Percentiles rank a stretch among this genome's conserved stretches.
phyloP scores from a whole-genome alignment of 2,797 vertebrate genomes.

The Lacerta bilineata region DNA sequence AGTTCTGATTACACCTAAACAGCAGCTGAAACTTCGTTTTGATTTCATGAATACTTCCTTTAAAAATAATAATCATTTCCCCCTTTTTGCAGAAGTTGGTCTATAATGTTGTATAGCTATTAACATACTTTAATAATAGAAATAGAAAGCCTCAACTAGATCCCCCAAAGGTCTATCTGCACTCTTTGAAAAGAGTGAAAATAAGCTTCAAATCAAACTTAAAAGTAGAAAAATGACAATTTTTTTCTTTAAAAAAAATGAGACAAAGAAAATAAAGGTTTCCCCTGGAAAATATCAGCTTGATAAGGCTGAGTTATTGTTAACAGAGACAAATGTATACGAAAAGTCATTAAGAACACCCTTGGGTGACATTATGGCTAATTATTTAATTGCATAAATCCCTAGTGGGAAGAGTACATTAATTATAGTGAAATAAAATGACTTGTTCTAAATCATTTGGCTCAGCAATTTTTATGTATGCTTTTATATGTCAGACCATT shows the following conservation, averaged over 20 bases:
- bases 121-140: background rate
- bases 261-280: constrained; percentile 8
- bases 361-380: constrained; percentile 78
- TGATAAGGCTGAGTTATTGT: constrained; percentile 42
- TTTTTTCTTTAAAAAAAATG: constrained; percentile 11
- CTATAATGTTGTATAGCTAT: background rate
- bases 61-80: background rate
- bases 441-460: constrained; percentile 76
- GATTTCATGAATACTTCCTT: background rate
- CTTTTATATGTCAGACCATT: background rate
- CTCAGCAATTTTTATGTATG: constrained; percentile 75
- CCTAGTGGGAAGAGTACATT: constrained; percentile 76
- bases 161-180: background rate
- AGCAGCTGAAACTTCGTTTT: background rate
- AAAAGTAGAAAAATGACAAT: background rate
- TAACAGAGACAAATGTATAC: constrained; percentile 56
- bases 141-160: constrained; percentile 20
- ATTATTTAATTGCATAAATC: constrained; percentile 84
- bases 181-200: constrained; percentile 51
- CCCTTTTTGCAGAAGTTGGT: background rate
- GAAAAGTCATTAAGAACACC: constrained; percentile 75
- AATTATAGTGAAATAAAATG: constrained; percentile 81
- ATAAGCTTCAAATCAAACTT: constrained; percentile 44
- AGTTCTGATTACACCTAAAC: background rate
- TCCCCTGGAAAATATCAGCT: constrained; percentile 29